These are phyloP conservation scores for Hyperoodon ampullatus DNA, from an alignment of 2,113 vertebrate genomes.

Conservation along the genomic window DNA sequence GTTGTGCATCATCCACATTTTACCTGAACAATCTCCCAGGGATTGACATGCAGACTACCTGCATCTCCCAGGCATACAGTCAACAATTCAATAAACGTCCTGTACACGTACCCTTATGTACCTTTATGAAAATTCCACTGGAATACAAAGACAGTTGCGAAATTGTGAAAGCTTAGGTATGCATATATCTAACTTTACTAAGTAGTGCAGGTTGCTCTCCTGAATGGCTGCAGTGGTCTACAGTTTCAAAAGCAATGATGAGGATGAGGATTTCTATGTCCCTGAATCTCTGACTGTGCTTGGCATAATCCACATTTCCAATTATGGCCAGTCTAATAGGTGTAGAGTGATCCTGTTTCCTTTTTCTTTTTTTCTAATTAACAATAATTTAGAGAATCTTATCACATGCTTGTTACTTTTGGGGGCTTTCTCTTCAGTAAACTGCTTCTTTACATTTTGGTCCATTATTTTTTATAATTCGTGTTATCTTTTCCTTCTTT, in stretches of 20 bases:
- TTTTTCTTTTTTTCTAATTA: slow-evolving; percentile 24
- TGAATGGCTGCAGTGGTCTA: not conserved
- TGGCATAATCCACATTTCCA: not conserved
- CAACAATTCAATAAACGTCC: not conserved
- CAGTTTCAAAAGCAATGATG: not conserved
- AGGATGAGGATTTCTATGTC: not conserved
- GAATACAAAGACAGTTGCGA: not conserved
- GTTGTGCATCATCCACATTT: not conserved
- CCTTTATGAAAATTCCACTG: not conserved
- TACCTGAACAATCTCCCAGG: not conserved
- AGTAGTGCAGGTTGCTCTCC: not conserved
- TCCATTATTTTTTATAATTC: not conserved
- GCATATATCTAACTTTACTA: not conserved
- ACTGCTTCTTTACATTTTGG: not conserved
- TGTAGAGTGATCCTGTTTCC: not conserved
- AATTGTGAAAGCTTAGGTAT: not conserved
- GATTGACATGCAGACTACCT: not conserved
- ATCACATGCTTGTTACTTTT: not conserved
- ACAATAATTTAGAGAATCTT: not conserved
- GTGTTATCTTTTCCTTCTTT: not conserved
- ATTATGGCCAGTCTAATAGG: not conserved
- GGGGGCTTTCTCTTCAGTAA: not conserved
- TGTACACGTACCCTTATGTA: not conserved
- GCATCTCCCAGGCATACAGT: not conserved
- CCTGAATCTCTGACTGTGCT: not conserved